phyloP scores from a whole-genome alignment of 2,797 vertebrate species.

The Chaenodraco wilsoni region DNA sequence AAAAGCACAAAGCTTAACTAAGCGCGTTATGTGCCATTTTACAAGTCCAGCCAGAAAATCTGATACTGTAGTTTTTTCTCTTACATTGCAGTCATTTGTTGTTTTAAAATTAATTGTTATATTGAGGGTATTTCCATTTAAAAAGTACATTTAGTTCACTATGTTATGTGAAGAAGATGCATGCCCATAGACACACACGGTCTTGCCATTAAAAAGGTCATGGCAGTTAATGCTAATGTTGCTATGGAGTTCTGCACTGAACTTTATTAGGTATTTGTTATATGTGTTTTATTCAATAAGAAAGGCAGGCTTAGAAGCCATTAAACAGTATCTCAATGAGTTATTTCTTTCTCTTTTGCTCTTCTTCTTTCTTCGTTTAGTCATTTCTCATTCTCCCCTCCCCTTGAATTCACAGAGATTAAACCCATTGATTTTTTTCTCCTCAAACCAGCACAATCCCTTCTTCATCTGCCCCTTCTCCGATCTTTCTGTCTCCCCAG shows the following conservation, averaged over 20 bases:
- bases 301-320: too few relatives aligned
- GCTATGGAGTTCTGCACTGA: not conserved
- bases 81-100: not conserved
- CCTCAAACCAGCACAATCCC: conserved; percentile 45
- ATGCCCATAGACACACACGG: not conserved
- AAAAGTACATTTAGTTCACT: not conserved
- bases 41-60: conserved; percentile 4
- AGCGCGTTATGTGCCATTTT: conserved; percentile 4
- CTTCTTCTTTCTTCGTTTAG: conserved; percentile 10
- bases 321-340: not conserved
- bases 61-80: not conserved
- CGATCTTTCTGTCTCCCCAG: conserved; percentile 50
- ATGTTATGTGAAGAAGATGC: not conserved
- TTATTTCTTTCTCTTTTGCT: conserved; percentile 11
- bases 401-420: conserved; percentile 58
- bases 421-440: conserved; percentile 67
- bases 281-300: too few relatives aligned
- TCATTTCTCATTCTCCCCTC: conserved; percentile 36
- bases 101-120: conserved; percentile 4
- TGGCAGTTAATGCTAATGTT: conserved; percentile 5
- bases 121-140: not conserved
- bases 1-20: conserved; percentile 23
- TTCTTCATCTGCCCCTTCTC: conserved; percentile 37
- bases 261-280: too few relatives aligned
- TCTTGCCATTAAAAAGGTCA: not conserved